Evolutionary conservation across 2,797 vertebrate genomes (phyloP).

Genomic region (Eremophila alpestris): DNA sequence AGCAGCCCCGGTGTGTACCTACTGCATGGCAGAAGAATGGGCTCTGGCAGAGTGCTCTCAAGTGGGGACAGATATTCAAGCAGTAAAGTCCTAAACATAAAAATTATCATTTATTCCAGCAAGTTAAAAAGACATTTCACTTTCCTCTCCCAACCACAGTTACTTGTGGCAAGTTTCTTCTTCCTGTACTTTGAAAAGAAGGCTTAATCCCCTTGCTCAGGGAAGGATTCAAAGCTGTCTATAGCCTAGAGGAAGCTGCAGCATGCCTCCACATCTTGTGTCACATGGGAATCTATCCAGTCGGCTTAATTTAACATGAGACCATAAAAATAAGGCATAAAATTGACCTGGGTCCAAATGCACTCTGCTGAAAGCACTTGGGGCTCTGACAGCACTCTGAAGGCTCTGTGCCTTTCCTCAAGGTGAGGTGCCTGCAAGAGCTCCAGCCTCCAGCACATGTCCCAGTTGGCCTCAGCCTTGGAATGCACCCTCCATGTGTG

Average conservation of each 20-base stretch:
- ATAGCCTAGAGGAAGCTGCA: neutral
- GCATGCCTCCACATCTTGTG: neutral
- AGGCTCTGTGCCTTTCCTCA: neutral
- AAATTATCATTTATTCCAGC: neutral
- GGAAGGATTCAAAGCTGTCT: neutral
- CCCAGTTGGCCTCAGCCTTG: neutral
- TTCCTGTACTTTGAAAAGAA: neutral
- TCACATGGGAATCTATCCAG: neutral
- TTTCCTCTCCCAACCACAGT: neutral
- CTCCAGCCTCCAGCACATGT: neutral
- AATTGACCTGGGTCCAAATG: neutral
- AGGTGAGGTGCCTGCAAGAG: neutral
- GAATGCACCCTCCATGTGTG: fast-evolving
- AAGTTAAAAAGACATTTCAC: neutral
- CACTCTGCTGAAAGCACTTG: neutral
- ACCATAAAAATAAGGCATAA: neutral
- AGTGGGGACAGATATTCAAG: neutral
- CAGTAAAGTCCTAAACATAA: neutral
- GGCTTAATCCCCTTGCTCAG: neutral
- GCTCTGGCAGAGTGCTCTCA: neutral
- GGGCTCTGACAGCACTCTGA: neutral
- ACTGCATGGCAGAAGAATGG: fast-evolving
- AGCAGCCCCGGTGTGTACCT: neutral
- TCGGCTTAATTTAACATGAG: neutral
- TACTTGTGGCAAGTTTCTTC: neutral